Conservation (phyloP, 2,113 vertebrate species). For the Oncorhynchus mykiss region DNA sequence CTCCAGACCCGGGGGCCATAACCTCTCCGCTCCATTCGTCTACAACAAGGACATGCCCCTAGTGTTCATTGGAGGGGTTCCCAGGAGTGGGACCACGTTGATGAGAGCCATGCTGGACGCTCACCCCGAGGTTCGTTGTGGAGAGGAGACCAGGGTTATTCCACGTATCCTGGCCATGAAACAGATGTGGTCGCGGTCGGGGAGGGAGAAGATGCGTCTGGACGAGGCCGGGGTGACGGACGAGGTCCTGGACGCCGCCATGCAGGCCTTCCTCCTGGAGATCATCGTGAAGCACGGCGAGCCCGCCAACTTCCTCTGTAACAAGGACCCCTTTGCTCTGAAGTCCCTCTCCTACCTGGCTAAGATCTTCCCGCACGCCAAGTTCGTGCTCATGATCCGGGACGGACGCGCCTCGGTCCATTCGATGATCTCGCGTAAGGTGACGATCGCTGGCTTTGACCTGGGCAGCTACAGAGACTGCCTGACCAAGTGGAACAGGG, state of each 20-base stretch:
- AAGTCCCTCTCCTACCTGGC: conserved; percentile 94
- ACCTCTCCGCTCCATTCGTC: conserved; percentile 70
- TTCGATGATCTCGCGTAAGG: conserved; percentile 97
- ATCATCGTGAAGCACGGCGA: conserved; percentile 97
- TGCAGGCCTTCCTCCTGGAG: conserved; percentile 94
- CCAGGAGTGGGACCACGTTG: conserved; percentile 92
- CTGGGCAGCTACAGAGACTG: conserved; percentile 95
- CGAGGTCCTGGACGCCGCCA: conserved; percentile 93
- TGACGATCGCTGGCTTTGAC: conserved; percentile 96
- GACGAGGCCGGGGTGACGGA: conserved; percentile 96
- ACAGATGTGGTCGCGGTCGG: conserved; percentile 97
- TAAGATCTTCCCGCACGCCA: conserved; percentile 93
- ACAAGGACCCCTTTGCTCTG: conserved; percentile 96
- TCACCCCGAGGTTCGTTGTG: conserved; percentile 91
- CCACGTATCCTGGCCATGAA: conserved; percentile 93
- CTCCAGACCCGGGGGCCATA: conserved; percentile 44
- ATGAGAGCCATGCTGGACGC: conserved; percentile 98
- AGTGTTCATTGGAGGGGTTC: conserved; percentile 93
- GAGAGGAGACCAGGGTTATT: conserved; percentile 94
- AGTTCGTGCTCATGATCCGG: conserved; percentile 92
- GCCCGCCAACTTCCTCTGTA: conserved; percentile 90
- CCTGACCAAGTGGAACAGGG: conserved; percentile 96
- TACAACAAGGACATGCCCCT: conserved; percentile 98
- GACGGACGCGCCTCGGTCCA: conserved; percentile 94
- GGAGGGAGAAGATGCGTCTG: conserved; percentile 93